Evolutionary conservation across 1,140 invertebrate genomes (phyloP).

Genomic region (Aphaenogaster rudis): DNA sequence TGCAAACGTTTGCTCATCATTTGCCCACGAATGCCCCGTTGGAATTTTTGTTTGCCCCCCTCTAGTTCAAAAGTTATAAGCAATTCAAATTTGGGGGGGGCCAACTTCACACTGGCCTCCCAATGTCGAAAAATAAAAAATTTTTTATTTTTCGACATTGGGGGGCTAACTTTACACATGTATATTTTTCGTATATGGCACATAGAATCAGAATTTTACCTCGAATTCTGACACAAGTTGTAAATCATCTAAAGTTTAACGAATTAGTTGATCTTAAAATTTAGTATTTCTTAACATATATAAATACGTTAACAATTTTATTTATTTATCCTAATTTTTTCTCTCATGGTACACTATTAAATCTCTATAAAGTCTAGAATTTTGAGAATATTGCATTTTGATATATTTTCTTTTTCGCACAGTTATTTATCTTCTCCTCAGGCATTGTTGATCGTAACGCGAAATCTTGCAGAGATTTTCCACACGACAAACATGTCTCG

Average conservation of each 20-base stretch:
- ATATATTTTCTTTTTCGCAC: not conserved
- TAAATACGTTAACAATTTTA: not conserved
- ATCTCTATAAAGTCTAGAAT: not conserved
- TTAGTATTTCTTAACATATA: not conserved
- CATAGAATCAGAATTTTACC: not conserved
- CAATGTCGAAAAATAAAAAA: too few species aligned
- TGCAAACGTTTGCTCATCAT: too few species aligned
- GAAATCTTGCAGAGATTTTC: slow-evolving; percentile 22
- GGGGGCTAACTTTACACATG: too few species aligned
- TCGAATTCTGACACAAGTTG: not conserved
- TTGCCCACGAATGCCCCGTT: too few species aligned
- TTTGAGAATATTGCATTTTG: not conserved
- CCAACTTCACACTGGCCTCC: too few species aligned
- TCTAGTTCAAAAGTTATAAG: too few species aligned
- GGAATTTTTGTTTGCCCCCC: too few species aligned
- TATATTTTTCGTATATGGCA: not conserved
- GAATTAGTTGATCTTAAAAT: not conserved
- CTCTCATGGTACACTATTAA: not conserved
- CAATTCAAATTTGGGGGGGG: too few species aligned
- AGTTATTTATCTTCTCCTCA: slow-evolving; percentile 20
- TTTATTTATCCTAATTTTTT: not conserved
- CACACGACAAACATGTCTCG: slow-evolving; percentile 30
- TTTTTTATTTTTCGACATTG: too few species aligned
- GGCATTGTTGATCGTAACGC: not conserved
- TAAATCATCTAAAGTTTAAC: not conserved